These are phyloP conservation scores for Arenaria interpres DNA, from an alignment of 2,113 vertebrate genomes.

Conservation along the genomic window DNA sequence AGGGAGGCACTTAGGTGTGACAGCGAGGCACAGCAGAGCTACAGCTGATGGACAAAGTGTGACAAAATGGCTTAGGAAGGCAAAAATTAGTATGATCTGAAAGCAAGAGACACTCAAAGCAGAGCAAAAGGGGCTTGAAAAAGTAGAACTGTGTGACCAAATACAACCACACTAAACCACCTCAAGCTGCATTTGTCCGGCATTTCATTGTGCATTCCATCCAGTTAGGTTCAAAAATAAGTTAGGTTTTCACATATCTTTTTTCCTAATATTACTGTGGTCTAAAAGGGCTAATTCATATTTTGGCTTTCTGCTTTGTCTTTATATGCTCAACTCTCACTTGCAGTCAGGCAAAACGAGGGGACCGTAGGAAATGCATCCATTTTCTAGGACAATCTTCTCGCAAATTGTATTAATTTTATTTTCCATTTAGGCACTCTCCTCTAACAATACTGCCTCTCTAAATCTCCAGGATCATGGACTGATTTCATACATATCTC, in stretches of 20 bases:
- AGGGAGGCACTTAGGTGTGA: not conserved
- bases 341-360: not conserved
- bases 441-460: conserved; percentile 58
- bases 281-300: not conserved
- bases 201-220: not conserved
- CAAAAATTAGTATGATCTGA: not conserved
- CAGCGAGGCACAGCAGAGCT: not conserved
- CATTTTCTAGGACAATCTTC: conserved; percentile 67
- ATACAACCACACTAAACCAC: not conserved
- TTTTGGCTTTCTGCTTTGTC: not conserved
- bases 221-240: not conserved
- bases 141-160: not conserved
- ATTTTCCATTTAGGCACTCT: conserved; percentile 75
- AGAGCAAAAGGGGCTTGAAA: not conserved
- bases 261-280: not conserved
- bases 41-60: not conserved
- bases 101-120: not conserved
- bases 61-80: not conserved
- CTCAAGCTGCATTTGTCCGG: not conserved
- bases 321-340: not conserved
- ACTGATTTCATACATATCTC: conserved; percentile 84
- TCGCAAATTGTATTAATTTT: conserved; percentile 81
- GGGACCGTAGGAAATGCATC: conserved; percentile 48
- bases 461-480: conserved; percentile 69
- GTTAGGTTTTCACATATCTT: not conserved